phyloP scores from a whole-genome alignment of 2,113 vertebrate genomes.

The Gasterosteus aculeatus region DNA sequence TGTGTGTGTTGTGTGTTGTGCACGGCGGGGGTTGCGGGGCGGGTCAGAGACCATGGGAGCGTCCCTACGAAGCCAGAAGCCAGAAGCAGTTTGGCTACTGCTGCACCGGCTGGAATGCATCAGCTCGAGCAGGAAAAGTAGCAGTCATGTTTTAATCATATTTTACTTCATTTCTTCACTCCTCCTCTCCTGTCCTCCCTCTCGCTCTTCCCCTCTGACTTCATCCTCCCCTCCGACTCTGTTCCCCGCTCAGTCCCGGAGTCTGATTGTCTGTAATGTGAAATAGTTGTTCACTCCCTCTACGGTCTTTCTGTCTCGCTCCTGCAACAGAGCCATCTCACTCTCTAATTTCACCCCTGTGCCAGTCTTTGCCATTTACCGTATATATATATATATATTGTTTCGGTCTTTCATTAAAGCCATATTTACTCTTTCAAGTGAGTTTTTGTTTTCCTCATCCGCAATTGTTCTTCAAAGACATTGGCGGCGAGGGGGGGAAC shows the following conservation, averaged over 20 bases:
- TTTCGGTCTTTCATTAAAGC: slow-evolving; percentile 55
- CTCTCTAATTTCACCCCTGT: slow-evolving; percentile 60
- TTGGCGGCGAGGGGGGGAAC: background rate
- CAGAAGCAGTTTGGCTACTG: slow-evolving; percentile 59
- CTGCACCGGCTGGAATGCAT: slow-evolving; percentile 67
- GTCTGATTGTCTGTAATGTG: slow-evolving; percentile 68
- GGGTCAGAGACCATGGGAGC: slow-evolving; percentile 75
- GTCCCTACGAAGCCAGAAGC: slow-evolving; percentile 45
- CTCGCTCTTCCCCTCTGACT: slow-evolving; percentile 50
- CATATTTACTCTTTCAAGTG: slow-evolving; percentile 22
- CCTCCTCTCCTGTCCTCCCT: slow-evolving; percentile 56
- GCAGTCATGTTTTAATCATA: slow-evolving; percentile 54
- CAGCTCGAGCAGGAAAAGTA: slow-evolving; percentile 56
- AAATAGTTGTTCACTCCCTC: slow-evolving; percentile 66
- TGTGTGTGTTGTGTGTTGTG: slow-evolving; percentile 24
- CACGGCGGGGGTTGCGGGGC: slow-evolving; percentile 44
- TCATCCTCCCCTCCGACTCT: slow-evolving; percentile 41
- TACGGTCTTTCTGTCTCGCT: slow-evolving; percentile 41
- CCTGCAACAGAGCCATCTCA: slow-evolving; percentile 45
- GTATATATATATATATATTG: background rate
- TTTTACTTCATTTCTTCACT: slow-evolving; percentile 56
- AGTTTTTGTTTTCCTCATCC: slow-evolving; percentile 5
- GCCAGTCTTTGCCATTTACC: slow-evolving; percentile 44
- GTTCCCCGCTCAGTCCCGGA: slow-evolving; percentile 31
- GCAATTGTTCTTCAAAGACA: slow-evolving; percentile 27